These are phyloP conservation scores for Apantesis nais DNA, from an alignment of 2,888 invertebrate species.

Conservation along the genomic window DNA sequence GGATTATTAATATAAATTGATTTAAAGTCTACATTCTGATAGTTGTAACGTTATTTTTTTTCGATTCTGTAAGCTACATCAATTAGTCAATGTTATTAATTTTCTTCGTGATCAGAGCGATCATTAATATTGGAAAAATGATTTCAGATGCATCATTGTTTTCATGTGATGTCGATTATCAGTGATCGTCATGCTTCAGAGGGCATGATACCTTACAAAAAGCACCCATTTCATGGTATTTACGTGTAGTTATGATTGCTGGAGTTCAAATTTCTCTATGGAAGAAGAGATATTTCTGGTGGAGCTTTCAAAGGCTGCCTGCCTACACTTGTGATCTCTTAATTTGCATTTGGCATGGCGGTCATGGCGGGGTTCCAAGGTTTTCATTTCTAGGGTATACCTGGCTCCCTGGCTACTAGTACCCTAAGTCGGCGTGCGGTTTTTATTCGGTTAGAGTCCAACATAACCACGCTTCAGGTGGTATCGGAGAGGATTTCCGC, in stretches of 20 bases:
- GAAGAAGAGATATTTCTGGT: neutral
- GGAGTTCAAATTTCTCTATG: neutral
- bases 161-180: neutral
- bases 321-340: too few relatives aligned
- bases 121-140: slow-evolving; percentile 20
- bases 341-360: too few relatives aligned
- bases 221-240: neutral
- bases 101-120: slow-evolving; percentile 33
- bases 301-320: too few relatives aligned
- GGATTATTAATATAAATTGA: neutral
- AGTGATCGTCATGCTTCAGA: neutral
- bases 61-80: slow-evolving; percentile 28
- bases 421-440: too few relatives aligned
- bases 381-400: too few relatives aligned
- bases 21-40: neutral
- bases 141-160: slow-evolving; percentile 33
- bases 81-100: slow-evolving; percentile 40
- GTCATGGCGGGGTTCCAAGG: too few relatives aligned
- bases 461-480: too few relatives aligned
- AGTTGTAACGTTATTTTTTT: slow-evolving; percentile 13
- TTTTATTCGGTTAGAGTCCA: too few relatives aligned
- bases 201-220: neutral
- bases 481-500: too few relatives aligned
- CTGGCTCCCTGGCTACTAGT: too few relatives aligned
- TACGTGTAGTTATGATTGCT: neutral